Percentiles rank a stretch among this genome's conserved stretches.
phyloP scores from a whole-genome alignment of 2,113 vertebrate genomes.

The Corapipo altera region DNA sequence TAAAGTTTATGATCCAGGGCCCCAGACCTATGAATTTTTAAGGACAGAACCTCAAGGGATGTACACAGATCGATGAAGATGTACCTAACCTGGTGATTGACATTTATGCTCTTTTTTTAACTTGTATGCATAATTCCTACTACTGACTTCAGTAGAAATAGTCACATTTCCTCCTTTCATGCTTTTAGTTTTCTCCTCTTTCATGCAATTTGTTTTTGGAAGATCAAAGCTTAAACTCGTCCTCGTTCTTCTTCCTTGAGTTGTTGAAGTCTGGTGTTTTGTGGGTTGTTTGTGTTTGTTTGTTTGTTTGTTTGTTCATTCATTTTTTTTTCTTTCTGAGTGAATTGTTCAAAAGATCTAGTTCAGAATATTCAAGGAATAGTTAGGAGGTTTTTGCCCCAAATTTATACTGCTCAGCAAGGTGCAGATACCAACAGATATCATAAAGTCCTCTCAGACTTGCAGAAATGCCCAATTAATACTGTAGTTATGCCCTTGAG shows the following conservation, averaged over 20 bases:
- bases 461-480: neutral
- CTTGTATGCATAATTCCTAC: constrained; percentile 8
- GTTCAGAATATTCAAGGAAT: neutral
- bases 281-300: neutral
- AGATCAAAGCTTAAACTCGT: constrained; percentile 36
- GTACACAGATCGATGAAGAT: neutral
- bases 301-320: neutral
- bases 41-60: constrained; percentile 16
- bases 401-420: neutral
- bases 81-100: constrained; percentile 26
- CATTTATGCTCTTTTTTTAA: constrained; percentile 17
- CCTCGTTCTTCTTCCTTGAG: neutral
- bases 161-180: constrained; percentile 30
- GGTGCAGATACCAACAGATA: neutral
- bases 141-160: constrained; percentile 39
- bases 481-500: neutral
- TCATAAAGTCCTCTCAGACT: neutral
- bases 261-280: constrained; percentile 12
- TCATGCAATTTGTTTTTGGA: constrained; percentile 23
- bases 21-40: constrained; percentile 36
- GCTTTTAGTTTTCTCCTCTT: constrained; percentile 16
- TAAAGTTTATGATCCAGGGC: constrained; percentile 26
- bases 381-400: neutral
- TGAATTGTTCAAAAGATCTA: neutral
- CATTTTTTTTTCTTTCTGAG: neutral